A percentile compares a stretch with the other conserved stretches of the same genome.
Evolutionary conservation across 2,113 vertebrate genomes (phyloP).

Genomic region (Salminus brasiliensis): DNA sequence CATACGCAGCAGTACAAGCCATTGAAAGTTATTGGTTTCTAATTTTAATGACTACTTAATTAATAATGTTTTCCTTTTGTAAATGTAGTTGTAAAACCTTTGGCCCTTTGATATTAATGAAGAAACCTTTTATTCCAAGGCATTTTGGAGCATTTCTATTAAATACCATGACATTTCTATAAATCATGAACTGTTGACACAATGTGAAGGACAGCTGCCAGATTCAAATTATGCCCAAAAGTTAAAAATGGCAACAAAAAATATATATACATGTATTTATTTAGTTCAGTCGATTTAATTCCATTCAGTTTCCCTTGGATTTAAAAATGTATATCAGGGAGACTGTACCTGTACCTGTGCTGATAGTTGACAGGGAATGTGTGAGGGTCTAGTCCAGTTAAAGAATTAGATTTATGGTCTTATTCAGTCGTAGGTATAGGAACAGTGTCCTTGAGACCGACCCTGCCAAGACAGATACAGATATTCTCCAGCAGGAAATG

Average conservation of each 20-base stretch:
- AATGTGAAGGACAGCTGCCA: too few species aligned
- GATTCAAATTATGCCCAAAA: too few species aligned
- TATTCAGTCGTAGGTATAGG: slow-evolving; percentile 2
- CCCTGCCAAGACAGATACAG: slow-evolving; percentile 10
- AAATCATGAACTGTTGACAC: too few species aligned
- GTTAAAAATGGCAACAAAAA: too few species aligned
- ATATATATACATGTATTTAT: too few species aligned
- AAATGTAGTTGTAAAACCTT: not conserved
- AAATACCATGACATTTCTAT: too few species aligned
- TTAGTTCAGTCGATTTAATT: too few species aligned
- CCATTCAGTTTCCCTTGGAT: too few species aligned
- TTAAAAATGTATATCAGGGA: not conserved
- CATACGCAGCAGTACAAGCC: not conserved
- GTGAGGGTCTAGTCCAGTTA: not conserved
- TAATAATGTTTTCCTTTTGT: not conserved
- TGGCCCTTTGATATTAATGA: too few species aligned
- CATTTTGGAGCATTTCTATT: too few species aligned
- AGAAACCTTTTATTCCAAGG: too few species aligned
- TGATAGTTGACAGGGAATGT: slow-evolving; percentile 21
- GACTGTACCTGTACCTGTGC: not conserved
- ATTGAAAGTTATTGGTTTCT: not conserved
- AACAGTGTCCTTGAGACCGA: slow-evolving; percentile 26
- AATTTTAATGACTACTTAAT: not conserved
- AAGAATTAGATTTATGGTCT: slow-evolving; percentile 19
- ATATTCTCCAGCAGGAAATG: slow-evolving; percentile 19